Evolutionary conservation across 2,888 invertebrate species (phyloP).

Genomic region (Drosophila merina): DNA sequence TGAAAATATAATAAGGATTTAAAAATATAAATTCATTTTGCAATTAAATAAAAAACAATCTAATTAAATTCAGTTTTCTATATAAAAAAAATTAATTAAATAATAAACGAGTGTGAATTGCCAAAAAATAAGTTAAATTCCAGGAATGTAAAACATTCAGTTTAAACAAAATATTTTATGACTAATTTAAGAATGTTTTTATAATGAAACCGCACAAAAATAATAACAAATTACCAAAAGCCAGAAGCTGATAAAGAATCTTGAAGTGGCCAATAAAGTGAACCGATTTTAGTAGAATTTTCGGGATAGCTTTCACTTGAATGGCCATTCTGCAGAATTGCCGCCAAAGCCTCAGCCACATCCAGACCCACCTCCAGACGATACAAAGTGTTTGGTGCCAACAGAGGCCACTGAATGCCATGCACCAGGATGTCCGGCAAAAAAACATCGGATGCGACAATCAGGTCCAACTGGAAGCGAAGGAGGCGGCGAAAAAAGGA

Average conservation of each 20-base stretch:
- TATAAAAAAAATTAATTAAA: not conserved
- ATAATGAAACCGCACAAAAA: not conserved
- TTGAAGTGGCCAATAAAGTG: not conserved
- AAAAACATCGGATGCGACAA: slow-evolving; percentile 47
- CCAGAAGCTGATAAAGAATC: slow-evolving; percentile 8
- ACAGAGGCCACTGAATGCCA: slow-evolving; percentile 56
- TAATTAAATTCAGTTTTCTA: not conserved
- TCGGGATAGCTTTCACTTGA: not conserved
- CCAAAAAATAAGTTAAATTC: not conserved
- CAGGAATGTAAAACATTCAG: no score
- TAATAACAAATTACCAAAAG: not conserved
- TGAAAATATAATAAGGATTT: no score
- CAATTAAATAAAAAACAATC: not conserved
- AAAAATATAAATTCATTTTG: no score
- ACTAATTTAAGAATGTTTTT: not conserved
- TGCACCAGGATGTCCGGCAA: slow-evolving; percentile 73
- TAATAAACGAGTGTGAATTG: not conserved
- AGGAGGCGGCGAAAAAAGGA: slow-evolving; percentile 31
- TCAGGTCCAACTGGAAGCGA: slow-evolving; percentile 59
- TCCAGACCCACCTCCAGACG: slow-evolving; percentile 12
- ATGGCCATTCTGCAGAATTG: slow-evolving; percentile 62
- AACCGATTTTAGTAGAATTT: not conserved
- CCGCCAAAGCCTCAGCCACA: slow-evolving; percentile 32
- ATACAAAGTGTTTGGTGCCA: slow-evolving; percentile 33
- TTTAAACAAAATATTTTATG: not conserved